Evolutionary conservation across 2,888 invertebrate species (phyloP), one percentile per base, ranked within the genome.

Genomic region (Sarcophaga variegata): DNA sequence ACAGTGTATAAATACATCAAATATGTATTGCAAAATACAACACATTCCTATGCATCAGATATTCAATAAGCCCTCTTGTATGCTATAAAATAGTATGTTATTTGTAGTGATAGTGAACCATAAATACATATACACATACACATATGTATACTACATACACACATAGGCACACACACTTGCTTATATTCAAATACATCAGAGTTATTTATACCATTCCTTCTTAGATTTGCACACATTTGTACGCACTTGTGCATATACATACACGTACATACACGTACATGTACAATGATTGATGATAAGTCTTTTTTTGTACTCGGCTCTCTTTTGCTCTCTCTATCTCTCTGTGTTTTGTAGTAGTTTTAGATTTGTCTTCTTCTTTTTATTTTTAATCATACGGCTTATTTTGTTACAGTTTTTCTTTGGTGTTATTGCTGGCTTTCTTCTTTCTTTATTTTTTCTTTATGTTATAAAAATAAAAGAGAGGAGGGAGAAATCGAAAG

Each of bases 201-300:
- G 67, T 81, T 81, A 63, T 75, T 75, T 76, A 70, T 82, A 64
- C 76, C 66, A 59, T 12, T 45, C 11, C 37, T 10, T 37, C 10
- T 2, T 5, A 25, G 62, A 72, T 12, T 37, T 63, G 49, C 49
- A 71, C 59, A 78, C 45, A 17, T 37, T 64, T 49, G 63, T 74
- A 64, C 47, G 63, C 11, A 78, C 67, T 69, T 70, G 17, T 2
- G 17, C 17, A 54, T 12, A 54, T 54, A 45, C 63, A 14, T 54
- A 47, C 63, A 70, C 17, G 37, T 59, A 54, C n/a, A 72, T 6
- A 59, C 20, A 67, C 47, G 45, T 59, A 66, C 37, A 66, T 20
- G 17, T 4, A 66, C 66, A 77, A 75, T 87, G 87, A 87, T 87
- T 87, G 87, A 87, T 87, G 87, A 87, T 87, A 87, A 84, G 79